Base-by-base conservation (phyloP, 2,113 vertebrate species). In the Platanista minor region DNA sequence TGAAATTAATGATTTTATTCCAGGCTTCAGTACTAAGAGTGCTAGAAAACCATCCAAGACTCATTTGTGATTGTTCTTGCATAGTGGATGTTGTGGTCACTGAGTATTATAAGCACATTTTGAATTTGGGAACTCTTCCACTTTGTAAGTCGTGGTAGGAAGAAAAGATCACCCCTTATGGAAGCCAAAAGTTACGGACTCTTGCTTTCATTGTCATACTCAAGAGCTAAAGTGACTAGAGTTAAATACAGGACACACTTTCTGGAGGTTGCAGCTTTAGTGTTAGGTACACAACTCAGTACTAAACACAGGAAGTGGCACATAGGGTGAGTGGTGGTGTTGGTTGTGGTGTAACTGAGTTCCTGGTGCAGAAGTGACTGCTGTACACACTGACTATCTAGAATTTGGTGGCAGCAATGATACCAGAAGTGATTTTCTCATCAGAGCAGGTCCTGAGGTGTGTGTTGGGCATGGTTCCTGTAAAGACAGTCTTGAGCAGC, bases 351-450 rank as follows among this genome's bases (percentile, higher is more conserved):
- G 31, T 75, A 71, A 54, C 62, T 81, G 46, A 69, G 54, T 96
- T 93, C 66, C 82, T 88, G 27, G 61, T 84, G 80, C 61, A 89
- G 27, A 95, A 57, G 64, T 61, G 81, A 59, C 72, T 74, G 33
- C 6, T 36, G 13, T 77, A 25, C 52, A 74, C 36, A 21, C 5
- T 41, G 33, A 33, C 62, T 94, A 29, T 49, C 25, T 80, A 88
- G 71, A 95, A 15, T 36, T 81, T 43, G 39, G 41, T 61, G 75
- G 41, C 49, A 84, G 41, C 36, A 85, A 39, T 46, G 43, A 39
- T 41, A 46, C 69, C 62, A 77, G 67, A 91, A 91, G 66, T 41
- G 39, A 10, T 59, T 96, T 97, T 91, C 89, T 89, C 18, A n/a
- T 72, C 43, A n/a, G 75, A 87, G 18, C 13, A 64, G 57, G 78